Base-by-base conservation (phyloP, 1,140 invertebrate species). In the Lysiphlebus fabarum region DNA sequence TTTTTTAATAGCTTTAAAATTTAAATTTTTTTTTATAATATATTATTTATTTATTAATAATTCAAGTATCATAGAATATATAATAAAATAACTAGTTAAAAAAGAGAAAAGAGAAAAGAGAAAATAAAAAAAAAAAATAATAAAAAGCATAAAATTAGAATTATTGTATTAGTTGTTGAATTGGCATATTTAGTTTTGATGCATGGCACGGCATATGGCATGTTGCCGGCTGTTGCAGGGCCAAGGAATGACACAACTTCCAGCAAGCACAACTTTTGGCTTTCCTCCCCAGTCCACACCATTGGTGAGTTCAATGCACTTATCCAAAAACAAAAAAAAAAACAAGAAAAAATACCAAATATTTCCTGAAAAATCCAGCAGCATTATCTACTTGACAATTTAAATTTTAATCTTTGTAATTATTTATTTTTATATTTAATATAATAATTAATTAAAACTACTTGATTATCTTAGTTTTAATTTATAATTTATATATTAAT, bases 141-240 rank as follows among this genome's bases (percentile, higher is more conserved):
- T n/a, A n/a, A 4, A 40, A 11, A 40, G 38, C 5, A 40, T 40
- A 2, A 40, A 4, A 40, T 40, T 40, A 40, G 10, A 11, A 11
- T 3, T 40, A 11, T 40, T 40, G 38, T 8, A 11, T 40, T 7
- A 40, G 38, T 40, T 40, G 38, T 8, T 11, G 10, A 40, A 70
- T 69, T 65, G 56, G 69, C 69, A 70, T 65, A 67, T 65, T 71
- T 76, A 75, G 73, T 66, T 70, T 67, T 71, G 63, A 74, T 73
- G 77, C 76, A 79, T 79, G 74, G 49, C 72, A 69, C 67, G 70
- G 75, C 75, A 75, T 77, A 73, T 62, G 75, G 77, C 77, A 78
- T 79, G 77, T 72, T 74, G 73, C 70, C 69, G 75, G 76, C 71
- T 79, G 77, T 79, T 79, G 68, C 76, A 79, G 77, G 77, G 76